A percentile compares a stretch with the other conserved stretches of the same genome.
phyloP scores from a whole-genome alignment of 64 coral and sea anemone species.

The Dendronephthya gigantea region DNA sequence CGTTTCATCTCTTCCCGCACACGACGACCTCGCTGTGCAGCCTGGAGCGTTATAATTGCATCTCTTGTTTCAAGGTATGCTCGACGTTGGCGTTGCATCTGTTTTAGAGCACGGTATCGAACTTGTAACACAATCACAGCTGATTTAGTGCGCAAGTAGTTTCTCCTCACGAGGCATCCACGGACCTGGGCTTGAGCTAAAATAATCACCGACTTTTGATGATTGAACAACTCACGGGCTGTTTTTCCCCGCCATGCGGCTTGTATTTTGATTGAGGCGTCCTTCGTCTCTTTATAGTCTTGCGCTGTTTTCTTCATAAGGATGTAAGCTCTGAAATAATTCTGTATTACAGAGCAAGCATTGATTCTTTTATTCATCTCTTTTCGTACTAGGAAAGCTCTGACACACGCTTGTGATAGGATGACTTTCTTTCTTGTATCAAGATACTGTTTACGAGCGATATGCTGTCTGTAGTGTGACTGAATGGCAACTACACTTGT shows the following conservation, averaged over 20 bases:
- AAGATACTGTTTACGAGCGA: not conserved
- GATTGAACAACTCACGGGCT: not conserved
- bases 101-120: not conserved
- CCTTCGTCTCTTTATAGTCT: constrained; percentile 23
- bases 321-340: constrained; percentile 46
- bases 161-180: not conserved
- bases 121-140: constrained; percentile 50
- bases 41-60: not conserved
- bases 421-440: constrained; percentile 32
- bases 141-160: not conserved
- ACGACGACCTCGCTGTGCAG: constrained; percentile 8
- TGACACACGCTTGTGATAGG: constrained; percentile 29
- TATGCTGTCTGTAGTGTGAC: not conserved
- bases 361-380: constrained; percentile 25
- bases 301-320: constrained; percentile 44
- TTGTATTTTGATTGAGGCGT: not conserved
- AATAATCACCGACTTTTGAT: constrained; percentile 16
- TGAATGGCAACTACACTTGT: constrained; percentile 1
- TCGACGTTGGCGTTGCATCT: not conserved
- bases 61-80: not conserved
- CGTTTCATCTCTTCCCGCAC: constrained; percentile 9
- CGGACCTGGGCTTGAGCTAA: constrained; percentile 54
- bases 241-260: not conserved
- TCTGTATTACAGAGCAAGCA: constrained; percentile 41
- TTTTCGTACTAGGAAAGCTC: constrained; percentile 30